These are phyloP conservation scores for Macquaria ambigua DNA, from an alignment of 2,113 vertebrate genomes.

Conservation along the genomic window DNA sequence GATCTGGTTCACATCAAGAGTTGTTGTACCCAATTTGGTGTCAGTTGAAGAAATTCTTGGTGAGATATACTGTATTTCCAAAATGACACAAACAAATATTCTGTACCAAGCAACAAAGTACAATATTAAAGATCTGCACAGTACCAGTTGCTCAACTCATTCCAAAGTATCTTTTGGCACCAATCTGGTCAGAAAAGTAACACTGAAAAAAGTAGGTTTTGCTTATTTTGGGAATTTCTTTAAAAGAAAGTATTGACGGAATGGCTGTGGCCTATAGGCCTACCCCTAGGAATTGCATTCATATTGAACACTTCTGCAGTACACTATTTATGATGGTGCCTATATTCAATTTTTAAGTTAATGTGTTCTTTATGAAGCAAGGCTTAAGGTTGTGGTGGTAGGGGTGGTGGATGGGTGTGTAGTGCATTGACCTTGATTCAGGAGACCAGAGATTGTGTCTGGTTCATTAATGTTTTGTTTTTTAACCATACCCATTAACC, in stretches of 20 bases:
- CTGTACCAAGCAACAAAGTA: neutral
- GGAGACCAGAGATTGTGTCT: too few species aligned
- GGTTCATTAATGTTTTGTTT: neutral
- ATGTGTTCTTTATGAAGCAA: neutral
- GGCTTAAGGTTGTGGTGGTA: neutral
- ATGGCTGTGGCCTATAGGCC: too few species aligned
- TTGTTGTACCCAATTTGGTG: too few species aligned
- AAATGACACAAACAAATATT: neutral
- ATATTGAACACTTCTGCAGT: too few species aligned
- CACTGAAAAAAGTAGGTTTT: too few species aligned
- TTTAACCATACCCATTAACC: neutral
- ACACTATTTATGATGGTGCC: neutral
- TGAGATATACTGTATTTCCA: neutral
- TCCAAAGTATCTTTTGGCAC: too few species aligned
- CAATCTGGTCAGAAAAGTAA: too few species aligned
- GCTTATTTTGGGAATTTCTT: too few species aligned
- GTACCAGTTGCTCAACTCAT: neutral
- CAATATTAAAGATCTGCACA: neutral
- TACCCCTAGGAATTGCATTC: too few species aligned
- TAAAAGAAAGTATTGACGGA: too few species aligned
- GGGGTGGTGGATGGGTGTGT: neutral
- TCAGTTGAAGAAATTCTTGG: neutral
- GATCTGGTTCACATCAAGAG: neutral
- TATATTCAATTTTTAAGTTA: neutral
- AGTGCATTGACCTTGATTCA: too few species aligned